phyloP scores from a whole-genome alignment of 1,140 invertebrate genomes.

The Asobara japonica region DNA sequence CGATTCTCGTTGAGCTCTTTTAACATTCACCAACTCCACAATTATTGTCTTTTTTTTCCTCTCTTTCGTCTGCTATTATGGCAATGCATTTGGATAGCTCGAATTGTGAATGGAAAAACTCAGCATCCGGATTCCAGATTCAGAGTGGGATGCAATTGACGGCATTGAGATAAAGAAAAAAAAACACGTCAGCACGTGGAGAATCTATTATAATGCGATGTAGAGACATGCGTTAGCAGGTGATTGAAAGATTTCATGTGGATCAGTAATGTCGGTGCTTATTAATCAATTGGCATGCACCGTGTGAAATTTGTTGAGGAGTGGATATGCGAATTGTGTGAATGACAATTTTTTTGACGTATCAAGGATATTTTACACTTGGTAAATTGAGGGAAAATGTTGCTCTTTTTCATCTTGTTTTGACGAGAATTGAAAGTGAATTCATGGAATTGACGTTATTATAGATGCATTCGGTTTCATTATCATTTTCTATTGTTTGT shows the following conservation, averaged over 20 bases:
- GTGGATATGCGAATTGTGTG: background rate
- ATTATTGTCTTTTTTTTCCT: background rate
- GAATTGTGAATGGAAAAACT: background rate
- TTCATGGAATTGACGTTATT: too few relatives aligned
- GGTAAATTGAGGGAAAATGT: too few relatives aligned
- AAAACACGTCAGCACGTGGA: slow-evolving; percentile 18
- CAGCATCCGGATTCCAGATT: slow-evolving; percentile 49
- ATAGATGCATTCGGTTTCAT: too few relatives aligned
- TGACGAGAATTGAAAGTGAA: too few relatives aligned
- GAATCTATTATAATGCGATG: slow-evolving; percentile 22
- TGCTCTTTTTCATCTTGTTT: too few relatives aligned
- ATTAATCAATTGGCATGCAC: slow-evolving; percentile 29
- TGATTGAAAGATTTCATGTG: slow-evolving; percentile 27
- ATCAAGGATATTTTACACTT: background rate
- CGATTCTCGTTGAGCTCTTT: background rate
- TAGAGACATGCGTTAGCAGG: slow-evolving; percentile 22
- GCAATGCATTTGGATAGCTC: background rate
- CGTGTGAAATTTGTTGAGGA: background rate
- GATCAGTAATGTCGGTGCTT: slow-evolving; percentile 38
- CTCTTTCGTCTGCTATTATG: background rate
- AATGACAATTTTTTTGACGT: background rate
- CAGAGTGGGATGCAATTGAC: slow-evolving; percentile 33
- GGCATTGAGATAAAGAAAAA: slow-evolving; percentile 41
- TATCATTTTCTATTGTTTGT: too few relatives aligned
- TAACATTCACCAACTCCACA: background rate